phyloP scores from a whole-genome alignment of 2,797 vertebrate genomes.

The Sebastes hopkinsi region DNA sequence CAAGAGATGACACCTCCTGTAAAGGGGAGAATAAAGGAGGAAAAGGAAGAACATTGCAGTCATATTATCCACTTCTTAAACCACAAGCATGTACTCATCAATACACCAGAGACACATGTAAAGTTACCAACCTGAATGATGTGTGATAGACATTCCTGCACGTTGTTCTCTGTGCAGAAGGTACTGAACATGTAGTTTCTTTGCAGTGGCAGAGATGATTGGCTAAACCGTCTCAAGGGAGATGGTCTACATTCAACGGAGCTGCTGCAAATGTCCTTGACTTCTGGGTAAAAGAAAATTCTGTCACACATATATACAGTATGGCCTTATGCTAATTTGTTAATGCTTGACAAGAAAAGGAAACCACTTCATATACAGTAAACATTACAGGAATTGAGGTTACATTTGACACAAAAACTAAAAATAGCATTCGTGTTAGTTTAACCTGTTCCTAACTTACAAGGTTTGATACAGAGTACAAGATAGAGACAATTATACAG shows the following conservation, averaged over 20 bases:
- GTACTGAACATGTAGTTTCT: slow-evolving; percentile 83
- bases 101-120: not conserved
- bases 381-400: slow-evolving; percentile 16
- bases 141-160: slow-evolving; percentile 91
- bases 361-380: not conserved
- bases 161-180: slow-evolving; percentile 94
- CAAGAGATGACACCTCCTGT: slow-evolving; percentile 90
- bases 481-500: not conserved
- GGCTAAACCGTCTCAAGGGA: slow-evolving; percentile 82
- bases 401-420: slow-evolving; percentile 20
- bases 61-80: not conserved
- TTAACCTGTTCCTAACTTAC: slow-evolving; percentile 32
- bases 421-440: slow-evolving; percentile 46
- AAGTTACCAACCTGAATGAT: slow-evolving; percentile 87
- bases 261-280: slow-evolving; percentile 72
- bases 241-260: slow-evolving; percentile 84
- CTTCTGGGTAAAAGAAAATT: slow-evolving; percentile 47
- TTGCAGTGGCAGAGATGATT: slow-evolving; percentile 83
- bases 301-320: slow-evolving; percentile 13
- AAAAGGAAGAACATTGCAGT: not conserved
- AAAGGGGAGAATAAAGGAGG: not conserved
- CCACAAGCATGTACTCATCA: not conserved
- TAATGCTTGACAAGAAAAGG: not conserved
- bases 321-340: not conserved
- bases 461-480: slow-evolving; percentile 11